Base-by-base conservation (phyloP, 2,888 invertebrate species). In the Temnothorax ravouxi region DNA sequence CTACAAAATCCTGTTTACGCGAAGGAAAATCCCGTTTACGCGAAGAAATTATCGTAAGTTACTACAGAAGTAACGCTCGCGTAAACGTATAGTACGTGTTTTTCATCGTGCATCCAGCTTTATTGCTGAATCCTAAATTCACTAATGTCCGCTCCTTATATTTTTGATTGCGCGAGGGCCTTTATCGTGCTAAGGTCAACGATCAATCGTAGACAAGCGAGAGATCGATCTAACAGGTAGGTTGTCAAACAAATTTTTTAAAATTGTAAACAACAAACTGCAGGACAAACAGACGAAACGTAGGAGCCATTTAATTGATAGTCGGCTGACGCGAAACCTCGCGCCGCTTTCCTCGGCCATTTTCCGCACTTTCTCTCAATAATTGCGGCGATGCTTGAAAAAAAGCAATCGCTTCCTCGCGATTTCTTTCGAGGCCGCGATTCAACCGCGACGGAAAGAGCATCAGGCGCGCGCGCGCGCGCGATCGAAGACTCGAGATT, bases 351-450 rank as follows among this genome's bases (percentile, higher is more conserved):
- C 64, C 15, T 64, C 25, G 8, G 3, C 8, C 38, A 64, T 77
- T 77, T 44, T 62, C 29, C 29, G 66, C 3, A 67, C 66, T 77
- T 77, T 77, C 66, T 66, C 66, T 66, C 29, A 77, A 77, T 66
- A 77, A 77, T 77, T 76, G 38, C 38, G 6, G 9, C 25, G 34
- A 50, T 38, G 47, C 13, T 76, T 64, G 25, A 25, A 75, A 34
- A 38, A 44, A 38, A 44, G 29, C 41, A 25, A 54, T 64, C 50
- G 21, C 15, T 66, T n/a, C 41, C 41, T 15, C 29, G n/a, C 41
- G 25, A 54, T 66, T 77, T 54, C 54, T 54, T 66, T 13, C 54
- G 18, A 54, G 54, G 44, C 29, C 18, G 25, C 47, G 66, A 25
- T 47, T 44, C 18, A 9, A 67, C 9, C 18, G 47, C 29, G 18